A percentile compares a stretch with the other conserved stretches of the same genome.
Evolutionary conservation across 2,113 vertebrate species (phyloP).

Genomic region (Ammodramus savannarum): DNA sequence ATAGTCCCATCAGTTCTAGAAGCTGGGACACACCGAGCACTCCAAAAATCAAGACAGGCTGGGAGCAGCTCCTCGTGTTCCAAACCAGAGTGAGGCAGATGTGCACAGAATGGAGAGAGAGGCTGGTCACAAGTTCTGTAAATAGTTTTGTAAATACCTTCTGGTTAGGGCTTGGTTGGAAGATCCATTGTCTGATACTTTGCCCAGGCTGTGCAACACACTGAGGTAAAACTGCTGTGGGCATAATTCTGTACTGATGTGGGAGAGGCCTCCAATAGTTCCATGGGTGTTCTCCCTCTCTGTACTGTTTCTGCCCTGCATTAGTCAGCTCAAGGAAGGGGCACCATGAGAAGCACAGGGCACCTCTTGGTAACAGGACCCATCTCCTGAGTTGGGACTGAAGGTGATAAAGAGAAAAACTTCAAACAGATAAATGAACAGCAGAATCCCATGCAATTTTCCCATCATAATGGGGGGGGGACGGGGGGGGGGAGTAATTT

Average conservation of each 20-base stretch:
- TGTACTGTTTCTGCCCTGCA: neutral
- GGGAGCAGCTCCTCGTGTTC: neutral
- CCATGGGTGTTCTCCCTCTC: neutral
- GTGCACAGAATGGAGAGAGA: fast-evolving
- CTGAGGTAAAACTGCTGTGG: neutral
- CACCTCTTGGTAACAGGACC: neutral
- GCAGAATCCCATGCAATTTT: neutral
- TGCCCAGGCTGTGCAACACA: neutral
- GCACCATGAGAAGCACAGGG: neutral
- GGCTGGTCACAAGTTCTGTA: neutral
- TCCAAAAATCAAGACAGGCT: neutral
- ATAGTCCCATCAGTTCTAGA: neutral
- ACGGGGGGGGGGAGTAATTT: neutral
- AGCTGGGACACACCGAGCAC: neutral
- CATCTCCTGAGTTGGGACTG: neutral
- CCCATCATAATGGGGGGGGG: fast-evolving
- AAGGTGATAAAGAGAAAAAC: neutral
- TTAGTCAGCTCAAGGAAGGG: neutral
- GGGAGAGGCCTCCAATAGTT: neutral
- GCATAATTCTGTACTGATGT: neutral
- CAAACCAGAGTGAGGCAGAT: neutral
- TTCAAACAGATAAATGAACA: neutral
- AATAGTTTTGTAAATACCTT: neutral
- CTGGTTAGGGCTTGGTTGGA: neutral
- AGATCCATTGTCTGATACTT: neutral